A percentile compares a stretch with the other conserved stretches of the same genome.
Evolutionary conservation across 2,797 vertebrate genomes (phyloP).

Genomic region (Anomalospiza imberbis): DNA sequence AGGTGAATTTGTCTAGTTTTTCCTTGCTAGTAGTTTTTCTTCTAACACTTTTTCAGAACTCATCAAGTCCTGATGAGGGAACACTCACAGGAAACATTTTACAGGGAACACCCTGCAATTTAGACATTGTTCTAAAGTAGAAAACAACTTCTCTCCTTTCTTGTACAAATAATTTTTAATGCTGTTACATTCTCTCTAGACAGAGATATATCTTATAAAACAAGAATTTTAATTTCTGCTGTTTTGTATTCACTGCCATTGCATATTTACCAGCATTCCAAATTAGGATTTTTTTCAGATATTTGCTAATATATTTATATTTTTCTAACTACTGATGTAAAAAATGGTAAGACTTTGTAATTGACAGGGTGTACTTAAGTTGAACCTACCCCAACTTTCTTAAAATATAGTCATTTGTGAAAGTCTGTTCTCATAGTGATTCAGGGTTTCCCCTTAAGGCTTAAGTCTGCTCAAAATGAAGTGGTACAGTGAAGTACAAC

Average conservation of each 20-base stretch:
- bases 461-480: not conserved
- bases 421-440: not conserved
- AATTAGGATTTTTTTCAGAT: not conserved
- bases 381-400: not conserved
- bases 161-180: not conserved
- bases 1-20: not conserved
- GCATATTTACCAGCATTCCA: not conserved
- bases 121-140: not conserved
- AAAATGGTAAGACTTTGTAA: not conserved
- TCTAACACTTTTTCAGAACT: not conserved
- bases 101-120: not conserved
- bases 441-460: not conserved
- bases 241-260: not conserved
- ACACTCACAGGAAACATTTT: not conserved
- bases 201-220: not conserved
- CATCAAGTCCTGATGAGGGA: not conserved
- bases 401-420: not conserved
- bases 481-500: not conserved
- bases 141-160: not conserved
- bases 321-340: not conserved
- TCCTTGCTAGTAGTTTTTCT: not conserved
- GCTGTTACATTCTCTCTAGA: not conserved
- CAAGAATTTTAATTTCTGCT: not conserved
- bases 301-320: not conserved
- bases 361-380: not conserved